Evolutionary conservation across 53 echinoderm and acorn worm genomes (phyloP).

Genomic region (Paracentrotus lividus): DNA sequence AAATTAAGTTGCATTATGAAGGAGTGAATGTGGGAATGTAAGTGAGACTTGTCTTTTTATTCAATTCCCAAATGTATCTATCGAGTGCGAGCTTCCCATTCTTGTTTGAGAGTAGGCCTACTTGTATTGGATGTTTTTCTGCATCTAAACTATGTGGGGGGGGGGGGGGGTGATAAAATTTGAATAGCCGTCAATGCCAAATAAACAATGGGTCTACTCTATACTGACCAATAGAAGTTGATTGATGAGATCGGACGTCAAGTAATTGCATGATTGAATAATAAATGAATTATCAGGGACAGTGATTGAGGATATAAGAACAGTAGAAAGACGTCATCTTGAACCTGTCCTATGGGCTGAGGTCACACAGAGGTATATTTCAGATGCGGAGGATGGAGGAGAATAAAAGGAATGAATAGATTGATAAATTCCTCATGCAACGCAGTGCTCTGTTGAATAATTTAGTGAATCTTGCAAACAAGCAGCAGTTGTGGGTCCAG

Average conservation of each 20-base stretch:
- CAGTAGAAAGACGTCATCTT: background rate
- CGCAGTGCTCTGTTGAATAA: too few relatives aligned
- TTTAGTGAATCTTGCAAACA: too few relatives aligned
- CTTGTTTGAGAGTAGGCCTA: too few relatives aligned
- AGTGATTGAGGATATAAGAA: slow-evolving; percentile 11
- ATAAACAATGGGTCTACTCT: background rate
- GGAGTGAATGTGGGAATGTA: too few relatives aligned
- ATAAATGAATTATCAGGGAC: slow-evolving; percentile 13
- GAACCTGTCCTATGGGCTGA: background rate
- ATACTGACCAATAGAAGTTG: background rate
- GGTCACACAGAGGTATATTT: slow-evolving; percentile 41
- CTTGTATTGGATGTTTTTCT: too few relatives aligned
- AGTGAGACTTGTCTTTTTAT: too few relatives aligned
- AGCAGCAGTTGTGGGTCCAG: too few relatives aligned
- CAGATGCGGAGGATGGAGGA: background rate
- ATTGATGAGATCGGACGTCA: background rate
- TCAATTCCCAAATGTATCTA: too few relatives aligned
- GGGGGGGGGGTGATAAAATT: background rate
- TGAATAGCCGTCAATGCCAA: background rate
- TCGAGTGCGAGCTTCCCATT: too few relatives aligned
- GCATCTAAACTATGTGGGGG: background rate
- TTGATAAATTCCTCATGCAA: too few relatives aligned
- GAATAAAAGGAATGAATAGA: background rate
- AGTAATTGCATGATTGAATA: slow-evolving; percentile 32
- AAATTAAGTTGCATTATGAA: too few relatives aligned